Percentiles rank a stretch among this genome's conserved stretches.
phyloP scores from a whole-genome alignment of 2,888 invertebrate genomes.

The Xylota segnis region DNA sequence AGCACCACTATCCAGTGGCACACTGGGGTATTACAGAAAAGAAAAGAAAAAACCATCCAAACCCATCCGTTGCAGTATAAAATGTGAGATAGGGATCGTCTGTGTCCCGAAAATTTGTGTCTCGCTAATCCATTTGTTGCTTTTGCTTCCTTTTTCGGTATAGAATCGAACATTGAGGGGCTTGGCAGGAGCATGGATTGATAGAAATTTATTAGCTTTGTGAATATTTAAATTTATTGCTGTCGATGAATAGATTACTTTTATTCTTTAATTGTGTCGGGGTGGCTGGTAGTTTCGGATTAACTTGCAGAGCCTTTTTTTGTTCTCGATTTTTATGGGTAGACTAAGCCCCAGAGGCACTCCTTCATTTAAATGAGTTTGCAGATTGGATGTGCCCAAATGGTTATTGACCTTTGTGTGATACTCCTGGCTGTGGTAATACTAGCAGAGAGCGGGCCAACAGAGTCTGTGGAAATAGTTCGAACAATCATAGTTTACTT shows the following conservation, averaged over 20 bases:
- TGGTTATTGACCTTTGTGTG: background rate
- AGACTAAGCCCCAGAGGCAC: background rate
- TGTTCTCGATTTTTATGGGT: background rate
- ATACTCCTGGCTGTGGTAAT: too few relatives aligned
- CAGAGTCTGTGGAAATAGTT: too few relatives aligned
- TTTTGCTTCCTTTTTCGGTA: slow-evolving; percentile 23
- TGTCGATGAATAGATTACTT: background rate
- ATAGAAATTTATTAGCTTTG: slow-evolving; percentile 23
- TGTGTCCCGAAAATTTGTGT: slow-evolving; percentile 19
- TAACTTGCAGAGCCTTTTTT: background rate
- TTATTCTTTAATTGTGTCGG: background rate
- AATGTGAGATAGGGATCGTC: slow-evolving; percentile 54
- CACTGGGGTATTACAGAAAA: background rate
- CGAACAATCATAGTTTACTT: too few relatives aligned
- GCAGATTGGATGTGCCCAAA: background rate
- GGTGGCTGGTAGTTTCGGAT: background rate
- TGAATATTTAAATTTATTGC: background rate
- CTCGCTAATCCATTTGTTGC: slow-evolving; percentile 56
- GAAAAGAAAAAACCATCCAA: slow-evolving; percentile 25
- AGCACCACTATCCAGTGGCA: slow-evolving; percentile 39
- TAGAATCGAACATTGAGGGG: slow-evolving; percentile 3
- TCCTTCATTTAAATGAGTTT: background rate
- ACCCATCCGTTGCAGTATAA: slow-evolving; percentile 29
- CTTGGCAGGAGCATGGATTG: slow-evolving; percentile 15
- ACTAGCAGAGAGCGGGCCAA: too few relatives aligned